These are phyloP conservation scores for Caenorhabditis doughertyi DNA, from an alignment of 2,888 invertebrate species.

Conservation along the genomic window DNA sequence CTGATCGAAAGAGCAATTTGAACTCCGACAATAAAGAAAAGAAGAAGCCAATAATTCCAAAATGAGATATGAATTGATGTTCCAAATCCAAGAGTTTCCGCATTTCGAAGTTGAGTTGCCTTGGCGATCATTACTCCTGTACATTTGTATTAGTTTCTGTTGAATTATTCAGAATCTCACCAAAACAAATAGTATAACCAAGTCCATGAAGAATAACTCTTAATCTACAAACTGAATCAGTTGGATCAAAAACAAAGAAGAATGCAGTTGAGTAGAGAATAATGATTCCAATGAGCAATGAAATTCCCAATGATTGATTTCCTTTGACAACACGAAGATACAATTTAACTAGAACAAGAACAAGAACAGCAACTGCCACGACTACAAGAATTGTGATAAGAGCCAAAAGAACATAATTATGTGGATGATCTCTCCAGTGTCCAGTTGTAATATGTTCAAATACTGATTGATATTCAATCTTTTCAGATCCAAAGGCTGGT, in stretches of 20 bases:
- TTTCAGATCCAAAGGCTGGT: conserved; percentile 72
- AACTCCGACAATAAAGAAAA: conserved; percentile 81
- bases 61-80: conserved; percentile 78
- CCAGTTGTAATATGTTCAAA: conserved; percentile 74
- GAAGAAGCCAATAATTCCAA: conserved; percentile 82
- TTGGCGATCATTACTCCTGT: conserved; percentile 81
- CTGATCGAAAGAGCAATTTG: conserved; percentile 79
- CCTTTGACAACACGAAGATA: conserved; percentile 79
- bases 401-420: conserved; percentile 77
- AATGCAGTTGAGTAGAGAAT: conserved; percentile 78
- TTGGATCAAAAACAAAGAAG: conserved; percentile 80
- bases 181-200: conserved; percentile 81
- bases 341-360: conserved; percentile 76
- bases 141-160: conserved; percentile 66
- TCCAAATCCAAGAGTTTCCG: conserved; percentile 78
- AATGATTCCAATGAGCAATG: conserved; percentile 79
- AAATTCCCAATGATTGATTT: conserved; percentile 82
- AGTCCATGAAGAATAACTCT: conserved; percentile 77
- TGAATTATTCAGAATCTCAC: conserved; percentile 4
- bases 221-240: conserved; percentile 73
- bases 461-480: conserved; percentile 72
- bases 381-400: conserved; percentile 73
- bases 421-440: conserved; percentile 74
- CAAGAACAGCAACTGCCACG: conserved; percentile 72
- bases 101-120: conserved; percentile 80